Evolutionary conservation across 2,797 vertebrate genomes (phyloP).

Genomic region (Brachyrhaphis roseni): DNA sequence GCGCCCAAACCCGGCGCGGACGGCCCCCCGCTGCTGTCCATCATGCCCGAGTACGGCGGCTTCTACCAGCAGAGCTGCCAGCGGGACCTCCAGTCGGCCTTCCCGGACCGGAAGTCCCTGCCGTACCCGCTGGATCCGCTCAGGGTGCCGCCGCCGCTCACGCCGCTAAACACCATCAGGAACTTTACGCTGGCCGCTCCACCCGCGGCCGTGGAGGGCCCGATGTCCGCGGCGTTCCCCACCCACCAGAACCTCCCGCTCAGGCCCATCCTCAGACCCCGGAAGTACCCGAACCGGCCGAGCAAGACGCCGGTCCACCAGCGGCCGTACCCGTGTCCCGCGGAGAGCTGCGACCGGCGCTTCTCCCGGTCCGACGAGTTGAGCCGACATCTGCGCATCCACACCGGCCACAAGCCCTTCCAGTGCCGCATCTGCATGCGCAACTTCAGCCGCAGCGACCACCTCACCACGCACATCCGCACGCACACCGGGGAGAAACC

Average conservation of each 20-base stretch:
- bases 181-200: constrained; percentile 89
- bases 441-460: constrained; percentile 92
- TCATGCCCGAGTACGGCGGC: constrained; percentile 89
- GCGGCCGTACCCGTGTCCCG: constrained; percentile 90
- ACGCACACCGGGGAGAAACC: constrained; percentile 93
- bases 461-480: constrained; percentile 91
- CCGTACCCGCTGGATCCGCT: constrained; percentile 88
- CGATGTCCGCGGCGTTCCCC: constrained; percentile 77
- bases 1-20: constrained; percentile 83
- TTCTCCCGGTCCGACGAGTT: constrained; percentile 93
- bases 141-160: constrained; percentile 88
- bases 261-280: constrained; percentile 87
- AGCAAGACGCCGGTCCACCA: constrained; percentile 93
- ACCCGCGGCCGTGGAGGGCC: constrained; percentile 65
- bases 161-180: constrained; percentile 93
- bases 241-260: constrained; percentile 86
- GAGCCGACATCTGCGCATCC: constrained; percentile 90
- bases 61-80: constrained; percentile 89
- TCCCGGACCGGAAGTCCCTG: constrained; percentile 88
- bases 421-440: constrained; percentile 94
- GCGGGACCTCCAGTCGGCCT: constrained; percentile 81
- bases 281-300: constrained; percentile 91
- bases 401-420: constrained; percentile 93
- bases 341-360: constrained; percentile 91
- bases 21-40: constrained; percentile 84